These are phyloP conservation scores for Monoplex corrugatus DNA, from an alignment of 2,888 invertebrate genomes.

Conservation along the genomic window DNA sequence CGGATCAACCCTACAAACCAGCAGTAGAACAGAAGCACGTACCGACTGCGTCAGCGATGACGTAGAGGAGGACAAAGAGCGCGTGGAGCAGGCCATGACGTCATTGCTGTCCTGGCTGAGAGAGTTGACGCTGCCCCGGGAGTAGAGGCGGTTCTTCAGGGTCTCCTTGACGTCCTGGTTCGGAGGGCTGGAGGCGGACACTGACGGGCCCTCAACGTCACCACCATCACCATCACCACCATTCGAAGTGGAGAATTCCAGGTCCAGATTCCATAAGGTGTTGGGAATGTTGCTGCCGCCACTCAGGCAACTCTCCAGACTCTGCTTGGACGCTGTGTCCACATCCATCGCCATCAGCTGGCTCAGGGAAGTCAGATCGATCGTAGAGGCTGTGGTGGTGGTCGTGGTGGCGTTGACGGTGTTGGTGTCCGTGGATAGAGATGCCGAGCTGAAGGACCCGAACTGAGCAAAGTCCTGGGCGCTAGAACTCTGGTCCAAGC, in stretches of 20 bases:
- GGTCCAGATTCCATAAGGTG: conserved; percentile 39
- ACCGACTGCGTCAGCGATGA: conserved; percentile 36
- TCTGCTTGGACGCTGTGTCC: background rate
- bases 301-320: background rate
- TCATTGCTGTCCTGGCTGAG: conserved; percentile 60
- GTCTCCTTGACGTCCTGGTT: conserved; percentile 60
- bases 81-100: conserved; percentile 59
- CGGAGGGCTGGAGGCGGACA: background rate
- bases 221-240: background rate
- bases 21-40: background rate
- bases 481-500: background rate
- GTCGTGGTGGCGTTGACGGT: too few species aligned
- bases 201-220: background rate
- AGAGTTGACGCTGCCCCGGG: conserved; percentile 54
- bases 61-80: conserved; percentile 49
- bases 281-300: conserved; percentile 20
- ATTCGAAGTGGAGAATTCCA: background rate
- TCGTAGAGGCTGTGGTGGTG: background rate
- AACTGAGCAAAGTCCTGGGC: background rate
- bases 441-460: background rate
- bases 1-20: too few species aligned
- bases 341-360: background rate
- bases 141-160: conserved; percentile 63
- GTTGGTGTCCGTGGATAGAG: background rate
- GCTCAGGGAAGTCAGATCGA: conserved; percentile 2